phyloP scores from a whole-genome alignment of 2,888 invertebrate species.

The Teleiodes luculella region DNA sequence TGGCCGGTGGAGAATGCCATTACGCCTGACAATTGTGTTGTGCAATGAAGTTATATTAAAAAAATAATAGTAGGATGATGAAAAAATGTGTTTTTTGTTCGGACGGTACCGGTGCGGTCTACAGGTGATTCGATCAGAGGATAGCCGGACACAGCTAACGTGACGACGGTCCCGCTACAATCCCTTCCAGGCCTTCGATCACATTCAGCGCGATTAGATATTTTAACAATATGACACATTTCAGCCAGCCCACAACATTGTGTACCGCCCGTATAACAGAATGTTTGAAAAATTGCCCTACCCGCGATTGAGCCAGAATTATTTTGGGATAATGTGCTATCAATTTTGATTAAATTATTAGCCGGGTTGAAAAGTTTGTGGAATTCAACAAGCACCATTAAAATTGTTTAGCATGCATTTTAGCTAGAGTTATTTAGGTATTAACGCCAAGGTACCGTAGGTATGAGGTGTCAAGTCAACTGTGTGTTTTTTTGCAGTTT shows the following conservation, averaged over 20 bases:
- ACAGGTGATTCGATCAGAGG: slow-evolving; percentile 38
- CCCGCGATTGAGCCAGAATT: background rate
- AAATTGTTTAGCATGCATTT: background rate
- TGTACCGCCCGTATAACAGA: background rate
- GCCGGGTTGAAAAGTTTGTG: slow-evolving; percentile 3
- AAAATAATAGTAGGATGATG: too few relatives aligned
- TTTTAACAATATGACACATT: slow-evolving; percentile 14
- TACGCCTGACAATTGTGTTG: too few relatives aligned
- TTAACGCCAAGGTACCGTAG: too few relatives aligned
- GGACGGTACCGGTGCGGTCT: slow-evolving; percentile 18
- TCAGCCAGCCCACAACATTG: background rate
- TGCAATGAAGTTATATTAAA: too few relatives aligned
- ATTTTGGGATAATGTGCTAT: background rate
- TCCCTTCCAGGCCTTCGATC: slow-evolving; percentile 22
- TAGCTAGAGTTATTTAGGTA: too few relatives aligned
- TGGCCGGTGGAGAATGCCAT: too few relatives aligned
- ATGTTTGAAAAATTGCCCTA: background rate
- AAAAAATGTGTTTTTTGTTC: background rate
- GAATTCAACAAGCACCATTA: background rate
- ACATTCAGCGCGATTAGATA: slow-evolving; percentile 9
- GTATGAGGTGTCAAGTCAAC: too few relatives aligned
- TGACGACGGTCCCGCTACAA: slow-evolving; percentile 34
- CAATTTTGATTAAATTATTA: slow-evolving; percentile 4
- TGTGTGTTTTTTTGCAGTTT: too few relatives aligned
- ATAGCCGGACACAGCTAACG: slow-evolving; percentile 30